phyloP scores from a whole-genome alignment of 30 jellyfish, hydroid and myxozoan genomes.

The Turritopsis rubra region DNA sequence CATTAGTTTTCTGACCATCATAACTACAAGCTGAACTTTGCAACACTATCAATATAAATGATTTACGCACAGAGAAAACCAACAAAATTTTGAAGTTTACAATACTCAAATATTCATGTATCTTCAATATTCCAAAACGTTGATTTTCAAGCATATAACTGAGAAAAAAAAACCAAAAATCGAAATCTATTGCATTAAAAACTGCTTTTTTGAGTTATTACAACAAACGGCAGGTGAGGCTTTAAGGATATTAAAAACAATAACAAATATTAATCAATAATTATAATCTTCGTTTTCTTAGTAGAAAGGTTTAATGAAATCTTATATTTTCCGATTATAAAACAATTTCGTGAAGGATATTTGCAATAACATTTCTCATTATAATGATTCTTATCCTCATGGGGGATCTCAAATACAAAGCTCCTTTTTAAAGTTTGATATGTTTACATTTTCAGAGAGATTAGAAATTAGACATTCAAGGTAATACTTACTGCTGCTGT shows the following conservation, averaged over 20 bases:
- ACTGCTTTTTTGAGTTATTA: not conserved
- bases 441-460: not conserved
- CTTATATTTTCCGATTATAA: not conserved
- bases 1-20: too few species aligned
- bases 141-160: too few species aligned
- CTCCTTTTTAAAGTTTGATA: not conserved
- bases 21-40: too few species aligned
- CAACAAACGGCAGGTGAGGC: not conserved
- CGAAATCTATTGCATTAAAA: not conserved
- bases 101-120: too few species aligned
- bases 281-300: too few species aligned
- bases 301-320: not conserved
- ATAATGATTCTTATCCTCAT: not conserved
- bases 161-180: not conserved
- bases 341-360: not conserved
- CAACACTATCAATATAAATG: too few species aligned
- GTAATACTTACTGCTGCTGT: slow-evolving; percentile 42
- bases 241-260: not conserved
- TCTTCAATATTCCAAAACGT: too few species aligned
- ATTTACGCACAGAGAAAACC: too few species aligned
- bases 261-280: not conserved
- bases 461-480: not conserved
- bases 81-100: too few species aligned
- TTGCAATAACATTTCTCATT: not conserved
- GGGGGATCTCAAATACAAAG: not conserved